phyloP scores from a whole-genome alignment of 2,888 invertebrate genomes.

The Ligdia adustata region DNA sequence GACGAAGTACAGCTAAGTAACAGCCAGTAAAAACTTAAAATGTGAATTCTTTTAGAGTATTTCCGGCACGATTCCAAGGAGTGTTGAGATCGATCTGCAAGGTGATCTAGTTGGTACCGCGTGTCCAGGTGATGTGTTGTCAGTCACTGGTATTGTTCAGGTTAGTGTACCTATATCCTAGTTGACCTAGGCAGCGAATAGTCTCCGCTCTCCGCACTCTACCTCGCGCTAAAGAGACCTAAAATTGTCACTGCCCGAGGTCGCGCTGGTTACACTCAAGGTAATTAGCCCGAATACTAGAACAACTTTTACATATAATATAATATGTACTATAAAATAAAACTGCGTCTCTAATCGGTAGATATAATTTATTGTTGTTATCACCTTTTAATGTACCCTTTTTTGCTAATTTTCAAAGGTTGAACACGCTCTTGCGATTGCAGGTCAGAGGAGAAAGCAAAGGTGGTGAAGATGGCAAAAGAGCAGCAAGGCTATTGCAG shows the following conservation, averaged over 20 bases:
- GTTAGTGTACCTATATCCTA: slow-evolving; percentile 45
- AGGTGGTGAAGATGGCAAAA: slow-evolving; percentile 81
- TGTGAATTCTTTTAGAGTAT: slow-evolving; percentile 79
- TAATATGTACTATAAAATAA: too few relatives aligned
- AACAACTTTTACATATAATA: too few relatives aligned
- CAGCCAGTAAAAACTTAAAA: too few relatives aligned
- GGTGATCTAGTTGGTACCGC: slow-evolving; percentile 93
- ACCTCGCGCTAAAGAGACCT: too few relatives aligned
- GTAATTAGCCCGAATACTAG: too few relatives aligned
- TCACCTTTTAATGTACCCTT: too few relatives aligned
- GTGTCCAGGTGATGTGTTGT: slow-evolving; percentile 94
- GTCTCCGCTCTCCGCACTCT: too few relatives aligned
- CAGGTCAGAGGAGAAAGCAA: slow-evolving; percentile 85
- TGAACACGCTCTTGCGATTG: neutral
- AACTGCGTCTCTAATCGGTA: too few relatives aligned
- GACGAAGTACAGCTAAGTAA: neutral
- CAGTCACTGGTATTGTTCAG: slow-evolving; percentile 94
- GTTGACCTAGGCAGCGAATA: too few relatives aligned
- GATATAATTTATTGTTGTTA: too few relatives aligned
- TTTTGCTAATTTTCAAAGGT: neutral
- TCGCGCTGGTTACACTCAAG: too few relatives aligned
- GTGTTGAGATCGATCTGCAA: slow-evolving; percentile 93
- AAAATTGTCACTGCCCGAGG: too few relatives aligned
- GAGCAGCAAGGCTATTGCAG: slow-evolving; percentile 85
- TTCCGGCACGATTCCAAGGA: slow-evolving; percentile 89